Percentiles rank a stretch among this genome's conserved stretches.
Evolutionary conservation across 2,113 vertebrate species (phyloP).

Genomic region (Candoia aspera): DNA sequence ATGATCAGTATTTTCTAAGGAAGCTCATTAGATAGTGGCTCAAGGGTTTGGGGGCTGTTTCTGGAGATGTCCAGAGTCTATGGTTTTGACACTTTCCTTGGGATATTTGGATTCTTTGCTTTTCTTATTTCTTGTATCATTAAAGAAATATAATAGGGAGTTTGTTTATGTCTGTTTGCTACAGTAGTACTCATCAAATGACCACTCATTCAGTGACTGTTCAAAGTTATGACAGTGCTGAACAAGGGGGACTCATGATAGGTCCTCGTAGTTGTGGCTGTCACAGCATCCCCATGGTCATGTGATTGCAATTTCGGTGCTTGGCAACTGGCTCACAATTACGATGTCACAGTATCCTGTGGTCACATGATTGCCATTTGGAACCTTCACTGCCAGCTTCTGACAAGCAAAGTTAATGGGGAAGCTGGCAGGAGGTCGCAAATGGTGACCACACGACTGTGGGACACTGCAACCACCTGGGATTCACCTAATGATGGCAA

Average conservation of each 20-base stretch:
- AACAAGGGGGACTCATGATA: background rate
- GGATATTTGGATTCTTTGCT: conserved; percentile 1
- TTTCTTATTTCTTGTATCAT: conserved; percentile 5
- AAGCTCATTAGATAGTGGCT: background rate
- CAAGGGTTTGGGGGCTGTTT: background rate
- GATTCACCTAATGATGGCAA: background rate
- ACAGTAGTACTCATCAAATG: background rate
- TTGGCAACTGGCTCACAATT: background rate
- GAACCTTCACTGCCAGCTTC: background rate
- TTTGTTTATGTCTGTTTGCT: background rate
- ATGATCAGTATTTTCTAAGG: background rate
- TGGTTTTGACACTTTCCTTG: background rate
- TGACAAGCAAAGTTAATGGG: background rate
- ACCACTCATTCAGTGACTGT: background rate
- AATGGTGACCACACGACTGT: background rate
- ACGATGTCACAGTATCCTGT: background rate
- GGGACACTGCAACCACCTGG: background rate
- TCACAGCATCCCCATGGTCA: background rate
- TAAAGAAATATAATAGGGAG: conserved; percentile 3
- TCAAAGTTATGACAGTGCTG: background rate
- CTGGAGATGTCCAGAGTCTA: background rate
- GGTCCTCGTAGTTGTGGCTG: background rate
- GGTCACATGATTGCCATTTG: background rate
- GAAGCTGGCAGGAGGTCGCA: background rate
- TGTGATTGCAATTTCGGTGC: background rate